Conservation (phyloP, 2,113 vertebrate species). For the Dicaeum eximium region DNA sequence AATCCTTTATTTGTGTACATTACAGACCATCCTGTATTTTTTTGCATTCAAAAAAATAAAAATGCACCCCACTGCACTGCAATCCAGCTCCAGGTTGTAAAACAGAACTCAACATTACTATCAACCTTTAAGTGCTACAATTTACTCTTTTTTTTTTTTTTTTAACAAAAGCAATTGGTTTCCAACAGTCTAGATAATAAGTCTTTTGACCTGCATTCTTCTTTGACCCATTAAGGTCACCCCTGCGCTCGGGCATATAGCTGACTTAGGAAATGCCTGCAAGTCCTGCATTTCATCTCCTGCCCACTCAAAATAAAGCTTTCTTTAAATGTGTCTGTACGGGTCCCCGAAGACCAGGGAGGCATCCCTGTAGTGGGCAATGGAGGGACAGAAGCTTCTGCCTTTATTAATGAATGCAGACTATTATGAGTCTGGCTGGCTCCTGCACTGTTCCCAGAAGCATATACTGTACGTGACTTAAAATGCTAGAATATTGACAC, state of each 20-base stretch:
- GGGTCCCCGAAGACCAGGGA: constrained; percentile 84
- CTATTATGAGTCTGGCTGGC: constrained; percentile 99
- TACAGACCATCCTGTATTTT: neutral
- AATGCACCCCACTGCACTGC: neutral
- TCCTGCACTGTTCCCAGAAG: constrained; percentile 96
- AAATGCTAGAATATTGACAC: constrained; percentile 99
- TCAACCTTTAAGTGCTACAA: constrained; percentile 69
- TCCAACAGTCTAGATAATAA: constrained; percentile 96
- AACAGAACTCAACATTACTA: constrained; percentile 62
- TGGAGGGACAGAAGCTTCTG: constrained; percentile 95
- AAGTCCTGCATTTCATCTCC: constrained; percentile 86
- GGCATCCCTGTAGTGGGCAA: constrained; percentile 92
- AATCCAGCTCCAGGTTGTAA: constrained; percentile 52
- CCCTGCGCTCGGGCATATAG: constrained; percentile 77
- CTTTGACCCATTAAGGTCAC: constrained; percentile 88
- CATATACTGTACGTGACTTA: constrained; percentile 99
- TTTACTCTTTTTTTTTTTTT: constrained; percentile 76
- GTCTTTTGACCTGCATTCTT: constrained; percentile 93
- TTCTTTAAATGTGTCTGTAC: constrained; percentile 93
- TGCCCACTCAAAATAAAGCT: constrained; percentile 92
- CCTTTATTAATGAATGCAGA: constrained; percentile 99
- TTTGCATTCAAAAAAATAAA: neutral
- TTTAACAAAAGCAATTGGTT: constrained; percentile 90
- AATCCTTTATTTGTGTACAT: constrained; percentile 54
- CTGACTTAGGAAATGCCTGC: constrained; percentile 85